Percentiles rank a stretch among this genome's conserved stretches.
These are phyloP conservation scores for Calameuta pallipes DNA, from an alignment of 2,888 invertebrate species.

Conservation along the genomic window DNA sequence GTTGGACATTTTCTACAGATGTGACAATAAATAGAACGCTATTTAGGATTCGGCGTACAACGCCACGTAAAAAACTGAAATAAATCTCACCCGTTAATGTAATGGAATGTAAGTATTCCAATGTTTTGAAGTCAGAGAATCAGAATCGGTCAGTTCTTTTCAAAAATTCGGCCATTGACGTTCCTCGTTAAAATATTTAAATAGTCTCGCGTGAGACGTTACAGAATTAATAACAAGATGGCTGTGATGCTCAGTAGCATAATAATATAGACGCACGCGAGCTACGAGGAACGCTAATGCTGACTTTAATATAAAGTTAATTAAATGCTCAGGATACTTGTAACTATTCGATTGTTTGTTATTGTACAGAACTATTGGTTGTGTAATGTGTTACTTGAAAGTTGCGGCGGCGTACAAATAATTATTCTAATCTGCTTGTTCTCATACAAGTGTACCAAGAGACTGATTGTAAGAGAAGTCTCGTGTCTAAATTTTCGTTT, in stretches of 20 bases:
- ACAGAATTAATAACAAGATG: not conserved
- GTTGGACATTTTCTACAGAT: not conserved
- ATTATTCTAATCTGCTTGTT: not conserved
- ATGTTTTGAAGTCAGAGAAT: not conserved
- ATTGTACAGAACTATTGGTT: not conserved
- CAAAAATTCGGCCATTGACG: not conserved
- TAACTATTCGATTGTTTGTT: not conserved
- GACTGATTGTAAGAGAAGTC: not conserved
- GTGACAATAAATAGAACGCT: not conserved
- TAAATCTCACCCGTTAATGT: not conserved
- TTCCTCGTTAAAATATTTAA: not conserved
- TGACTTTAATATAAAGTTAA: not conserved
- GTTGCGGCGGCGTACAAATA: not conserved
- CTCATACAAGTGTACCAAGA: not conserved
- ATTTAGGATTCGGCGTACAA: not conserved
- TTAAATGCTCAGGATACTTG: not conserved
- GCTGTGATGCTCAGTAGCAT: not conserved
- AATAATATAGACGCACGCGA: not conserved
- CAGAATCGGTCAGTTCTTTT: not conserved
- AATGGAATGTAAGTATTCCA: not conserved
- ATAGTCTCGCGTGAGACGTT: not conserved
- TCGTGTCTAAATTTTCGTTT: not conserved
- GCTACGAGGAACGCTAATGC: not conserved
- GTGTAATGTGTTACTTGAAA: not conserved
- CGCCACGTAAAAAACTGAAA: not conserved